Evolutionary conservation across 2,888 invertebrate species (phyloP), one percentile per base, ranked within the genome.

Genomic region (Drosophila maculinotata): DNA sequence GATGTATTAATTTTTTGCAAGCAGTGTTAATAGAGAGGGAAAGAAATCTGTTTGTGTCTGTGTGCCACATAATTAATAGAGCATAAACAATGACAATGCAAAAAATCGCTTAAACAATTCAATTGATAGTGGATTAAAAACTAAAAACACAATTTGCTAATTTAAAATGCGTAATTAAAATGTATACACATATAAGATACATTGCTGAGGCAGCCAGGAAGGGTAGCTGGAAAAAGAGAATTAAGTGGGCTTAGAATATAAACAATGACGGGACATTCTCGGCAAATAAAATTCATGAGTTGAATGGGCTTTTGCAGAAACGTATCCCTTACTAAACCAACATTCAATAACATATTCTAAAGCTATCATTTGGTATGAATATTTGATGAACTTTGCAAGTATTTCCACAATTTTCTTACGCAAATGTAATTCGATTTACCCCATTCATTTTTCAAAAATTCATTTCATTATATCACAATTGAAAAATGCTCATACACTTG

Each of bases 41-140:
- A 33, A 35, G 23, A 44, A 56, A 57, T 57, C 51, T 60, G 45
- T 67, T 57, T 65, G 31, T 67, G 36, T 64, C 17, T 14, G 25
- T 54, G 66, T 51, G 64, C 49, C 81, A 80, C 81, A 80, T 83
- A 83, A 87, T 80, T 80, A 87, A 87, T 83, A 80, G 87, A 76
- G 67, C 87, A 77, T 76, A 76, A 66, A 72, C 62, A 79, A 75
- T 66, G 83, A 62, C 45, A 70, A 10, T 12, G 26, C 33, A 49
- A 14, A 41, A 30, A 44, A 8, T 41, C 38, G 38, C 38, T 64
- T 54, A 26, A 45, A 56, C 41, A 54, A 52, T 52, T 76, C 64
- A 76, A 70, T 72, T 76, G 35, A 52, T 28, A 25, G 35, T 63
- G 71, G 70, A 70, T 71, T 76, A 76, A 76, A 57, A 63, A 36